These are phyloP conservation scores for Stratiomys singularior DNA, from an alignment of 2,888 invertebrate species.

Conservation along the genomic window DNA sequence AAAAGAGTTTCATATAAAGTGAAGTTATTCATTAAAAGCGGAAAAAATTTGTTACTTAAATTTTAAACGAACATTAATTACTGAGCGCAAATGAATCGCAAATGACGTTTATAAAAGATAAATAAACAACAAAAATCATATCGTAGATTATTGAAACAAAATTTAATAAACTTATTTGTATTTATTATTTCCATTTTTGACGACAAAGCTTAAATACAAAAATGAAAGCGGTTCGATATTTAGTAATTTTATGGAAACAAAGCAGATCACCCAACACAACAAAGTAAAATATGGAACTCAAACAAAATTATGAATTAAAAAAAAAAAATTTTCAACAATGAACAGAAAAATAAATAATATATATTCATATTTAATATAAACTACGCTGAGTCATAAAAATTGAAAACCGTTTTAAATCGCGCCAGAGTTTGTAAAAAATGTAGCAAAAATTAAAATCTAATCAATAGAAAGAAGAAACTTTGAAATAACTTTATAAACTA, in stretches of 20 bases:
- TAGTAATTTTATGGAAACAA: no score
- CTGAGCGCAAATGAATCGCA: no score
- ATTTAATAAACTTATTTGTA: not conserved
- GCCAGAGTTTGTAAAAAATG: slow-evolving; percentile 35
- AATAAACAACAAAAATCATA: slow-evolving; percentile 15
- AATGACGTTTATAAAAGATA: not conserved
- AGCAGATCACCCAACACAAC: not conserved
- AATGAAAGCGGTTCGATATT: no score
- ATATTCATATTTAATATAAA: not conserved
- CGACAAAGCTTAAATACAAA: not conserved
- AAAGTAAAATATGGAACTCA: not conserved
- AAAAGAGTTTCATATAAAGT: not conserved
- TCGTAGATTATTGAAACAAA: slow-evolving; percentile 1
- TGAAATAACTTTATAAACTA: not conserved
- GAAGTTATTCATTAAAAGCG: not conserved
- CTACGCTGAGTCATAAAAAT: not conserved
- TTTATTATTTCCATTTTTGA: not conserved
- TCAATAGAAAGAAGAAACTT: slow-evolving; percentile 47
- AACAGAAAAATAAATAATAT: not conserved
- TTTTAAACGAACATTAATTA: no score
- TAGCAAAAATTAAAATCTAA: slow-evolving; percentile 48
- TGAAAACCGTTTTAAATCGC: not conserved
- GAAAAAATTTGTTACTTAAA: no score
- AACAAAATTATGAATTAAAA: not conserved
- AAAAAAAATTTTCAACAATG: slow-evolving; percentile 7